Evolutionary conservation across 2,888 invertebrate genomes (phyloP), one percentile per base, ranked within the genome.

Genomic region (Bombyx huttoni): DNA sequence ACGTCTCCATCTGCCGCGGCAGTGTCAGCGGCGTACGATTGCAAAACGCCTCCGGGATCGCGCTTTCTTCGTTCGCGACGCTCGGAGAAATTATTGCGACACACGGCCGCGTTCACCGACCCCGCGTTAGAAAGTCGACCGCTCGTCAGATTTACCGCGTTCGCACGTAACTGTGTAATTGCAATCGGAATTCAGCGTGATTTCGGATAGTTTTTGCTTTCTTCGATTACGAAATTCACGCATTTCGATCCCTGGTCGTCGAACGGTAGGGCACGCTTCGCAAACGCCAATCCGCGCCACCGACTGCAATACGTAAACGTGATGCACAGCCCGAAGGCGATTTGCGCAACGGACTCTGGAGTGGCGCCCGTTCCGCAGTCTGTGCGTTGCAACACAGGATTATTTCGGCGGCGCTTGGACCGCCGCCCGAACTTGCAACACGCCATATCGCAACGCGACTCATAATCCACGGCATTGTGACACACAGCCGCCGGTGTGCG

Each of bases 41-140:
- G 89, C 89, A 86, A 89, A 89, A 88, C 81, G 73, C 61, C 73
- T 75, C 75, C 67, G 84, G 81, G 89, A 86, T 88, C 86, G 88
- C 88, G 87, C 89, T 88, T 88, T 89, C 88, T 88, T 88, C 87
- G 82, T 79, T 80, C 78, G 86, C 87, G 73, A 82, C 73, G 79
- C 78, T 65, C 70, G 82, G 87, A 87, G 89, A 88, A 89, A 88
- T 88, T 87, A 79, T 89, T 89, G 87, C 88, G 85, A 81, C 88
- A 88, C 80, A 73, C 68, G 72, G 73, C 70, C 74, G 78, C 79
- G 85, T 87, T 78, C 86, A 80, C 81, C 86, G 87, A 85, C 88
- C 85, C 80, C 87, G 79, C 76, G 85, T 81, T 87, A 88, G 88
- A 88, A 88, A 88, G 88, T 86, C 86, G 81, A 81, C 81, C 86